Evolutionary conservation across 2,888 invertebrate genomes (phyloP).

Genomic region (Syrista parreyssii): DNA sequence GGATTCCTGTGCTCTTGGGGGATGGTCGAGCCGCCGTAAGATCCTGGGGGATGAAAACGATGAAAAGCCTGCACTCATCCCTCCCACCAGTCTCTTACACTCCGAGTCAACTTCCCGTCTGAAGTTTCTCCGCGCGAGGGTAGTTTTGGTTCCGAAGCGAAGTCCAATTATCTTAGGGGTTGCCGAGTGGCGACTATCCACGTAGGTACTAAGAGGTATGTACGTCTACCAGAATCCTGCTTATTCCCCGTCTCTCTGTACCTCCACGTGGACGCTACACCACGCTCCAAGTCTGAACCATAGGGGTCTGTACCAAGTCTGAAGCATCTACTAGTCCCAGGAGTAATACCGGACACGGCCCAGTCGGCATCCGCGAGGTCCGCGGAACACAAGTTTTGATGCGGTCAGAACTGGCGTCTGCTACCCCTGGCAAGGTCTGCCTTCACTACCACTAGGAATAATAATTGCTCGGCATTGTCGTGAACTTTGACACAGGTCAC

Average conservation of each 20-base stretch:
- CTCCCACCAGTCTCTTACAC: not conserved
- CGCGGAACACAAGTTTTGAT: not conserved
- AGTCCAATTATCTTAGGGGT: constrained; percentile 52
- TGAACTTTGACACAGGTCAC: not conserved
- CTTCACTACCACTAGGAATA: not conserved
- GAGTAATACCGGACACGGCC: not conserved
- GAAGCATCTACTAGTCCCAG: not conserved
- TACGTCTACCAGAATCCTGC: constrained; percentile 45
- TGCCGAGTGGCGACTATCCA: constrained; percentile 21
- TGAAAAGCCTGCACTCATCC: not conserved
- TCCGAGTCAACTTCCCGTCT: not conserved
- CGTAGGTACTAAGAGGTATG: constrained; percentile 28
- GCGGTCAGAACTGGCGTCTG: not conserved
- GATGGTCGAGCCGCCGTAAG: not conserved
- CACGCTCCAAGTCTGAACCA: not conserved
- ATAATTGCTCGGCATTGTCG: not conserved
- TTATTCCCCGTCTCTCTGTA: constrained; percentile 30
- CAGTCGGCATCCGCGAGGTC: not conserved
- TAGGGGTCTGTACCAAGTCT: too few species aligned
- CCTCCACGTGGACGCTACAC: not conserved
- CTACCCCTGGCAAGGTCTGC: not conserved
- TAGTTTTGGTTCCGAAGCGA: constrained; percentile 29
- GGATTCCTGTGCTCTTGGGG: not conserved
- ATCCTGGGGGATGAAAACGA: not conserved
- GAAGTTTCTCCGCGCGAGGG: not conserved